These are phyloP conservation scores for Coronaproctus castanopsis DNA, from an alignment of 2,888 invertebrate species.

Conservation along the genomic window DNA sequence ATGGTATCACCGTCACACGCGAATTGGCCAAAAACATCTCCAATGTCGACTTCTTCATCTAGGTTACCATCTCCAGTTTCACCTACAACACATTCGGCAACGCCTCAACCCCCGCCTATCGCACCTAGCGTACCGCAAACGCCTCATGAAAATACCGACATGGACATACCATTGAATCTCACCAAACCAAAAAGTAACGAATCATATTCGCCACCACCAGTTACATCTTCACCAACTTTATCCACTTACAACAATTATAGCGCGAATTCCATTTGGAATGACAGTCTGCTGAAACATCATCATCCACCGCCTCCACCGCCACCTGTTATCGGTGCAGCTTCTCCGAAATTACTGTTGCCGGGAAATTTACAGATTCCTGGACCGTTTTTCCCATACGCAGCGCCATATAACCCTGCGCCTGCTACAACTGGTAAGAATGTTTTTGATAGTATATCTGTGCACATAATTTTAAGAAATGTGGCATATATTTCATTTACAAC, in stretches of 20 bases:
- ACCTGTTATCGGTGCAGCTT: no score
- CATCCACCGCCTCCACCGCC: no score
- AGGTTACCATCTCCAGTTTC: conserved; percentile 1
- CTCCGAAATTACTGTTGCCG: conserved; percentile 33
- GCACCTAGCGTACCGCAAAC: conserved; percentile 34
- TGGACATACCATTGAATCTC: conserved; percentile 66
- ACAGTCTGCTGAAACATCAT: conserved; percentile 20
- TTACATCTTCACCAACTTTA: conserved; percentile 5
- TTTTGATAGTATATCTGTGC: not conserved
- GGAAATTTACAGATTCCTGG: conserved; percentile 38
- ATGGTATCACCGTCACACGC: not conserved
- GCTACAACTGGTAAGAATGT: not conserved
- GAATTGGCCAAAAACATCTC: not conserved
- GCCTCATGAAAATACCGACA: not conserved
- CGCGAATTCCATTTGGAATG: conserved; percentile 18
- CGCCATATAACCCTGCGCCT: not conserved
- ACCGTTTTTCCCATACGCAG: conserved; percentile 35
- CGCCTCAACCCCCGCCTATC: conserved; percentile 17
- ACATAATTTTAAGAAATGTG: no score
- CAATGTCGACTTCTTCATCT: not conserved
- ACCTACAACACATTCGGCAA: conserved; percentile 8
- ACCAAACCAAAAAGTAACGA: conserved; percentile 55
- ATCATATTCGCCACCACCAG: conserved; percentile 19
- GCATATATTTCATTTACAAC: no score
- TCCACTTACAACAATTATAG: no score